Base-by-base conservation (phyloP, 2,888 invertebrate species). In the Trichogramma dendrolimi region DNA sequence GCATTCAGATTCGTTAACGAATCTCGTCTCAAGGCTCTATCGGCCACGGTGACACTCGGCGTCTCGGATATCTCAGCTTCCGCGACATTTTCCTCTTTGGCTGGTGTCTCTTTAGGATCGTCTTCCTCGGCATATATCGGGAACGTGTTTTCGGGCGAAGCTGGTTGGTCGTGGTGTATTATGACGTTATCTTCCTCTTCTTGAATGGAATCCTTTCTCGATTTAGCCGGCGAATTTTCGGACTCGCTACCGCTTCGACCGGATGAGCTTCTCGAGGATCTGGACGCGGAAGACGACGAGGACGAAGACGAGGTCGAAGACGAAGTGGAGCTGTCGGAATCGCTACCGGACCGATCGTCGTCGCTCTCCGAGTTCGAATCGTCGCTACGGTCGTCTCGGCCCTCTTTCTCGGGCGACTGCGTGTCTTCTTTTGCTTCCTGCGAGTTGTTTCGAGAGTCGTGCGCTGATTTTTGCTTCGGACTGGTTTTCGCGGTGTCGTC, bases 31-130 rank as follows among this genome's bases (percentile, higher is more conserved):
- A 58, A 70, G 5, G 76, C 77, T 1, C 75, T 61, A 2, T 75
- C 76, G 0, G 62, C 41, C 63, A 78, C 75, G 0, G 78, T 73
- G 55, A 76, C 74, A 44, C 70, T 75, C 0, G 79, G 79, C 2
- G 78, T 79, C 51, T 77, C 78, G 1, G 75, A 75, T 60, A 79
- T 79, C 10, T 70, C 67, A 2, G 71, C 72, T 1, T 69, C 53
- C 2, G 74, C 62, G 4, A 69, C 61, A 55, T 65, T 65, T 1
- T 78, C 76, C 14, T 76, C 72, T 50, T 79, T 79, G 0, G 69
- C 73, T 4, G 78, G 79, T 0, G 78, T 79, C 64, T 78, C 78
- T 48, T 69, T 68, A 10, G 61, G 55, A 4, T 14, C 10, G 4
- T 71, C 65, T 1, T 71, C 69, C 0, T 27, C 27, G 27, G 27